Base-by-base conservation (phyloP, 2,797 vertebrate genomes). In the Myotis planiceps region DNA sequence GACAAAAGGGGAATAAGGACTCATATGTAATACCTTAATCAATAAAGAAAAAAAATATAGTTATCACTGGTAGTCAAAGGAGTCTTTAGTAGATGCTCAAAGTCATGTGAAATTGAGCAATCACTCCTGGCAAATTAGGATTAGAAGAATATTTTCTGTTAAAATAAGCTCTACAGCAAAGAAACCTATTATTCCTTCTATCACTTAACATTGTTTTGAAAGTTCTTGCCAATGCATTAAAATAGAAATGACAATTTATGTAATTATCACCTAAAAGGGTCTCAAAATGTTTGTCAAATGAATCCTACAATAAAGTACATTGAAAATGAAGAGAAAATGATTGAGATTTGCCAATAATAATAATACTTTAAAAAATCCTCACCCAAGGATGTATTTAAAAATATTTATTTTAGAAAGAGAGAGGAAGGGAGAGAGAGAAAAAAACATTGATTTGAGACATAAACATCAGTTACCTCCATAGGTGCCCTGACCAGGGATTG, bases 171-270 rank as follows among this genome's bases (percentile, higher is more conserved):
- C 15, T 32, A 23, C 27, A 60, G 66, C 42, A 63, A 84, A 74
- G 75, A 82, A 79, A 65, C 16, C 27, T 86, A 27, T 66, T 92
- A 72, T 75, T 79, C 23, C n/a, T 83, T 93, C n/a, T 90, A 9
- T 83, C 49, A 75, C 29, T 90, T 95, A 63, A 53, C 7, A n/a
- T 34, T 79, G 37, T 72, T 92, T 68, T 63, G 37, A 80, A 92
- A 78, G 47, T 76, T 85, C 72, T 90, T 92, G 32, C 51, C 6
- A 45, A 34, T 65, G 2, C 39, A 29, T 92, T 90, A 94, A 96
- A 51, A 72, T 79, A 79, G 65, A 93, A 79, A 51, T 66, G 29
- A 81, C 23, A 58, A 49, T 51, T 92, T 78, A 82, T 53, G 19
- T 65, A 66, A 90, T 80, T 81, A 81, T 63, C 32, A 47, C 13